A percentile compares a stretch with the other conserved stretches of the same genome.
Conservation (phyloP, 2,113 vertebrate genomes). For the Larimichthys polyactis region DNA sequence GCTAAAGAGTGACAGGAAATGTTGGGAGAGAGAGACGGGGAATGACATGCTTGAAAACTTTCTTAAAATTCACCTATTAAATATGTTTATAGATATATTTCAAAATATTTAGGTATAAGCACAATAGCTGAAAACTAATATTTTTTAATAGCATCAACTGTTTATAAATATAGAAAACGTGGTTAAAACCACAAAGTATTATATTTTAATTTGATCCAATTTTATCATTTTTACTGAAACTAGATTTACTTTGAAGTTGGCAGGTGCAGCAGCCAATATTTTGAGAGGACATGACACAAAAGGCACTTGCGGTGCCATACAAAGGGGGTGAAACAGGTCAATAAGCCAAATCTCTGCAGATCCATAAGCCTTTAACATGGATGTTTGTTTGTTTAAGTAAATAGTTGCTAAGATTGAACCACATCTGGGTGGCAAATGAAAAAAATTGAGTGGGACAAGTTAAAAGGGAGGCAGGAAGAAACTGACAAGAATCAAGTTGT, state of each 20-base stretch:
- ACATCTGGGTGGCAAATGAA: background rate
- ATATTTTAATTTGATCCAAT: no score
- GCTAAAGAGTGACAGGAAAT: no score
- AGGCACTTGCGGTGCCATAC: background rate
- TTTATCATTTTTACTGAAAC: background rate
- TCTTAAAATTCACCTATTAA: background rate
- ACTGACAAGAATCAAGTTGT: background rate
- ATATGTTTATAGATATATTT: no score
- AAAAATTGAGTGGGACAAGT: background rate
- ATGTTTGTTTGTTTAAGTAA: slow-evolving; percentile 8
- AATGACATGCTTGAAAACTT: background rate
- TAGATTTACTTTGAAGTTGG: background rate
- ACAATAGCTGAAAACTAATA: no score
- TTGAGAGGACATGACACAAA: background rate
- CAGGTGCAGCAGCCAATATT: background rate
- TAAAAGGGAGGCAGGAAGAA: background rate
- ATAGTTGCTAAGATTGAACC: background rate
- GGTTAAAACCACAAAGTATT: background rate
- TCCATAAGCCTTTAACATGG: background rate
- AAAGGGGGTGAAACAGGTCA: background rate
- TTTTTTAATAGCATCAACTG: background rate
- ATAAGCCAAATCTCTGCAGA: background rate
- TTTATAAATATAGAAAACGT: background rate
- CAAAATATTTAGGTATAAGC: no score
- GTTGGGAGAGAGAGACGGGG: no score